Base-by-base conservation (phyloP, 2,797 vertebrate species). In the Pseudomugil tenellus region DNA sequence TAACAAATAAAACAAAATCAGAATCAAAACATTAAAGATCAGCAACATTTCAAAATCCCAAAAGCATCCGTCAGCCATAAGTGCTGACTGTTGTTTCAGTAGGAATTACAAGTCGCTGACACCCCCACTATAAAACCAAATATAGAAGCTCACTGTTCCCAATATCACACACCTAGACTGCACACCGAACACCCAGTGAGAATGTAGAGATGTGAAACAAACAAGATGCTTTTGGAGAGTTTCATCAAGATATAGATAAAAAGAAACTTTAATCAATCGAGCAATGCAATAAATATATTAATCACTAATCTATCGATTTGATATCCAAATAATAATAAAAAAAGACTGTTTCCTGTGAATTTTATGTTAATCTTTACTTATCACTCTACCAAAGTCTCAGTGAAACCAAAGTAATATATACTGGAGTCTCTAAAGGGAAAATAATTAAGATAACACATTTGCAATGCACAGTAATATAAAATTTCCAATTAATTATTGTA, bases 141-240 rank as follows among this genome's bases (percentile, higher is more conserved):
- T 3, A 6, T 21, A 64, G 26, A 34, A 59, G 51, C 54, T 70
- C 9, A 1, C 5, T 25, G 16, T 43, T 71, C 29, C 60, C 28
- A 63, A 58, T 34, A 21, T 49, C 64, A 67, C 69, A 66, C 32
- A 35, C 39, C 21, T 46, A 77, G 55, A 59, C 26, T 63, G 41
- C 23, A 19, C 35, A 29, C 31, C 53, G 71, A 41, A 55, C 32
- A 26, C 14, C 13, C 31, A 62, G 35, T 34, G 54, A 53, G 16
- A 58, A 16, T 29, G 5, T 10, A 19, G 4, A 28, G 48, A 49
- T n/a, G 32, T 8, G 16, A 60, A 58, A 28, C 39, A 32, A 68
- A 57, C 53, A 54, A 29, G 39, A 52, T 19, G 59, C 19, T 70
- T 32, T 29, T 5, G 35, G 26, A 12, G 21, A 70, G 14, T 31